Evolutionary conservation across 2,113 vertebrate species (phyloP).

Genomic region (Cichladusa arquata): DNA sequence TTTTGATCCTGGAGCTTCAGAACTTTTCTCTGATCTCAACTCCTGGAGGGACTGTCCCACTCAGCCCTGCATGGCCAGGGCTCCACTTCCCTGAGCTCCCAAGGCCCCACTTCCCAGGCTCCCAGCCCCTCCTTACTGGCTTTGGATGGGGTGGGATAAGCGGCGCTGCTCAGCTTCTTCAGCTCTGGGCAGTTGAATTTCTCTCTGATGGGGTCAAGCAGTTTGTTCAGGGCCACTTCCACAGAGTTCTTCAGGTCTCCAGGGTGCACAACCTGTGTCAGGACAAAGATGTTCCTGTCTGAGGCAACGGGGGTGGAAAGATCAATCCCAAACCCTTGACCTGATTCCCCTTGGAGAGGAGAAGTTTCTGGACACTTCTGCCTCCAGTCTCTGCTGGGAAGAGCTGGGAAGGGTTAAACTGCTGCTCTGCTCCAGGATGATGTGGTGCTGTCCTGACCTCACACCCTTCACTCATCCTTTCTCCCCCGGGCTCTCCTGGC

Average conservation of each 20-base stretch:
- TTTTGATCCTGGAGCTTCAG: background rate
- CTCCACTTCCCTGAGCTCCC: background rate
- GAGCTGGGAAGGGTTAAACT: background rate
- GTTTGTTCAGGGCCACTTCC: constrained; percentile 87
- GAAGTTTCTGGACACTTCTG: background rate
- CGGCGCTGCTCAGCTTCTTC: constrained; percentile 81
- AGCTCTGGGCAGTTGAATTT: constrained; percentile 87
- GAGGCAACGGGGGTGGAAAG: background rate
- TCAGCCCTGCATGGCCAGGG: background rate
- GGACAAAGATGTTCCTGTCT: background rate
- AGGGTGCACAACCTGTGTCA: constrained; percentile 84
- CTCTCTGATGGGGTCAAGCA: constrained; percentile 94
- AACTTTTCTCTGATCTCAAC: background rate
- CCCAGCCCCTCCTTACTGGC: constrained; percentile 79
- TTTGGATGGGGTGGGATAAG: constrained; percentile 86
- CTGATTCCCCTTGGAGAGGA: background rate
- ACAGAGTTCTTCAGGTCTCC: constrained; percentile 95
- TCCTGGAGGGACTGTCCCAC: background rate
- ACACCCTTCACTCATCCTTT: background rate
- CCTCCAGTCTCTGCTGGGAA: background rate
- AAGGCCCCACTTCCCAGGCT: rapidly evolving
- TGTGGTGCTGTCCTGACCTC: background rate
- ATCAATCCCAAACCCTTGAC: background rate
- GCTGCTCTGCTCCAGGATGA: background rate
- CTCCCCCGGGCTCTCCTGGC: rapidly evolving